phyloP scores from a whole-genome alignment of 2,888 invertebrate genomes.

The Phania funesta region DNA sequence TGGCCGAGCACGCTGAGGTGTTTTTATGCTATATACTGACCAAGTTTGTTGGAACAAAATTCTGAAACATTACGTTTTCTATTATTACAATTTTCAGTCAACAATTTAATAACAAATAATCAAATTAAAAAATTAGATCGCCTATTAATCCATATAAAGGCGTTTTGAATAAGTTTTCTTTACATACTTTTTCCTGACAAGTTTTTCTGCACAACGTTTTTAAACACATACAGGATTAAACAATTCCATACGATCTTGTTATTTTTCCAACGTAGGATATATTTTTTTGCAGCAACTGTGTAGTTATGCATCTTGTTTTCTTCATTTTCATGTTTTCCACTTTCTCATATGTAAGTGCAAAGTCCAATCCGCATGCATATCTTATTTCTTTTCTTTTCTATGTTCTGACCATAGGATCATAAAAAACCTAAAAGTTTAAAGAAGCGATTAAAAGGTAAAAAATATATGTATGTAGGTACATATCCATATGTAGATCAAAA shows the following conservation, averaged over 20 bases:
- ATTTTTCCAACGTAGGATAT: neutral
- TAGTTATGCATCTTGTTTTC: neutral
- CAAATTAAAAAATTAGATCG: no score
- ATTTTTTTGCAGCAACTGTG: neutral
- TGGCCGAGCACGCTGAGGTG: no score
- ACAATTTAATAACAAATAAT: no score
- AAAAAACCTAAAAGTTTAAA: neutral
- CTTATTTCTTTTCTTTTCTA: neutral
- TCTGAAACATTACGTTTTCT: no score
- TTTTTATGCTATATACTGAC: no score
- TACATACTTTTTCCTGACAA: no score
- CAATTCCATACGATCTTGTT: neutral
- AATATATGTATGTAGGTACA: neutral
- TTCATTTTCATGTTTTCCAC: neutral
- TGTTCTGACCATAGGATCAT: neutral
- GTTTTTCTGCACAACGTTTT: neutral
- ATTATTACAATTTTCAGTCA: no score
- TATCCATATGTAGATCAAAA: neutral
- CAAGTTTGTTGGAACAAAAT: no score
- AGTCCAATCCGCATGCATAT: conserved; percentile 15
- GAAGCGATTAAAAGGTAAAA: neutral
- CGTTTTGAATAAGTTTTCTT: no score
- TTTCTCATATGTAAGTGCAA: conserved; percentile 32
- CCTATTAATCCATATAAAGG: no score
- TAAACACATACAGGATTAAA: no score